These are phyloP conservation scores for Todiramphus saurophagus DNA, from an alignment of 2,113 vertebrate species.

Conservation along the genomic window DNA sequence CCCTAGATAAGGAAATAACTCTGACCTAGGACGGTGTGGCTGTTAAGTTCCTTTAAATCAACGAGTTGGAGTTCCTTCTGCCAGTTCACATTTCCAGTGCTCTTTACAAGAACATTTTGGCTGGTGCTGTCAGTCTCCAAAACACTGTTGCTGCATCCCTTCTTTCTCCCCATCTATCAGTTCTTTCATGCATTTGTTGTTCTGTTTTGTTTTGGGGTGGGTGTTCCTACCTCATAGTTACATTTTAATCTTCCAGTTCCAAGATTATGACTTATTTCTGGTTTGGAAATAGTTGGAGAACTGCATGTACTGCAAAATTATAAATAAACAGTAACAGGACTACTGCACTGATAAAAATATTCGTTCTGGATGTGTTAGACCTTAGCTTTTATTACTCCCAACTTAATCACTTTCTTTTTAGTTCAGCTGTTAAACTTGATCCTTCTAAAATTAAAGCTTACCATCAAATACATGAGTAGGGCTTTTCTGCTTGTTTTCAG, in stretches of 20 bases:
- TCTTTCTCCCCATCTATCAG: not conserved
- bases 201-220: not conserved
- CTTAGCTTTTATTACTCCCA: not conserved
- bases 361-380: not conserved
- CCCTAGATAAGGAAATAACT: not conserved
- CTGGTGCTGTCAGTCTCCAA: not conserved
- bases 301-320: not conserved
- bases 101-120: not conserved
- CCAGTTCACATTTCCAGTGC: not conserved
- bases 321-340: not conserved
- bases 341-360: not conserved
- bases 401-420: not conserved
- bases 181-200: not conserved
- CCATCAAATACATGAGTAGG: not conserved
- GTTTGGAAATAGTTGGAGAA: not conserved
- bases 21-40: not conserved
- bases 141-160: not conserved
- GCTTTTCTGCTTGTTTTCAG: not conserved
- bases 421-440: not conserved
- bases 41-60: not conserved
- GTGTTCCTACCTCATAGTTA: not conserved
- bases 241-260: not conserved
- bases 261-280: not conserved
- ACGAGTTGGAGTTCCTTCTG: not conserved
- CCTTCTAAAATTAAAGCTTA: not conserved